Evolutionary conservation across 2,797 vertebrate species (phyloP), one percentile per base, ranked within the genome.

Genomic region (Characodon lateralis): DNA sequence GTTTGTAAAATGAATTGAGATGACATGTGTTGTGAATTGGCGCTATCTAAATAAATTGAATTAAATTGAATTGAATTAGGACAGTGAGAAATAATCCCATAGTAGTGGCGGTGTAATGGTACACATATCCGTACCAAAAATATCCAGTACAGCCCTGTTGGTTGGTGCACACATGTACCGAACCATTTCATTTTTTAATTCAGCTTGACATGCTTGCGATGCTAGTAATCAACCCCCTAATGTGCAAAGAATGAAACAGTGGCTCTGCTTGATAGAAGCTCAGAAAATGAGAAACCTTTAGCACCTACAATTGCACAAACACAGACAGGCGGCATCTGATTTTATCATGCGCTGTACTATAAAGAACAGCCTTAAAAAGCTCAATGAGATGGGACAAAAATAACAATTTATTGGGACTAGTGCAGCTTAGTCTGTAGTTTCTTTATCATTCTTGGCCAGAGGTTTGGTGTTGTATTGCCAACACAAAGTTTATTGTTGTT

Each of bases 281-380:
- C 26, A 28, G 10, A 59, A 59, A 14, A 28, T 35, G 31, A 35
- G 31, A 35, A 35, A 35, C 31, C 31, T 3, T 35, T 35, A 35
- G 3, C 31, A 2, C 31, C 31, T 35, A 35, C 2, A 35, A 35
- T 35, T 35, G 31, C 31, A 35, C 31, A 35, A 35, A 35, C 31
- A 35, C 31, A 35, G 31, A 1, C 31, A 35, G 31, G 31, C 2
- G 46, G 2, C 39, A 61, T 76, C 43, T n/a, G 56, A 56, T 56
- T 71, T 39, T 13, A 56, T 39, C 22, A 46, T 18, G 12, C 5
- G 22, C 18, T 65, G 31, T 43, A 28, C 18, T 70, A 0, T 58
- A 26, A 76, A 28, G n/a, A 70, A 51, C 22, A 59, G 46, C 9
- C 46, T 39, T 69, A 13, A 58, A 72, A 77, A 74, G 46, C n/a